Conservation (phyloP, 2,113 vertebrate species). For the Struthidea cinerea region DNA sequence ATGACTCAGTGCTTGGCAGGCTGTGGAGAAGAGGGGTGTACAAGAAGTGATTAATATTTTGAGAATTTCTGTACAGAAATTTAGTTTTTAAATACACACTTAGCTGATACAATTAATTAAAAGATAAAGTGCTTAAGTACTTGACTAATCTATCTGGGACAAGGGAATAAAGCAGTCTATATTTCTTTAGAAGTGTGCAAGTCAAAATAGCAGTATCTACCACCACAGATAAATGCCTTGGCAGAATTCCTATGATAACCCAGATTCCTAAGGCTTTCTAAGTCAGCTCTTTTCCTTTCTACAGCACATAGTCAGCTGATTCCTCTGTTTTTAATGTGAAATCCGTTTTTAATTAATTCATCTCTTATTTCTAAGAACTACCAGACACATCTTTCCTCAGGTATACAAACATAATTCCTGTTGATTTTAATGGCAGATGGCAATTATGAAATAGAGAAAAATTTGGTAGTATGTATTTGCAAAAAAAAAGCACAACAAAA, state of each 20-base stretch:
- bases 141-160: conserved; percentile 30
- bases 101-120: conserved; percentile 65
- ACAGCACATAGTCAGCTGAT: background rate
- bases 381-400: background rate
- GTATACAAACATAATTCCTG: background rate
- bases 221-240: background rate
- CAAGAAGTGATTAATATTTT: conserved; percentile 28
- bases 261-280: background rate
- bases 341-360: conserved; percentile 16
- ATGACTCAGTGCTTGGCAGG: conserved; percentile 65
- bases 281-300: conserved; percentile 31
- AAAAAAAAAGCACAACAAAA: background rate
- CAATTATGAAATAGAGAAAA: background rate
- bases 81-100: conserved; percentile 47
- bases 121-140: conserved; percentile 49
- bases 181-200: background rate
- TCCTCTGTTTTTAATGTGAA: background rate
- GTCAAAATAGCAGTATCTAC: conserved; percentile 25
- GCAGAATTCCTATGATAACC: conserved; percentile 9
- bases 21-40: conserved; percentile 31
- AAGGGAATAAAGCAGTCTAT: conserved; percentile 34
- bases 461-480: background rate
- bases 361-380: background rate
- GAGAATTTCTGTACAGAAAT: conserved; percentile 33
- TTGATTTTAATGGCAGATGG: background rate